phyloP scores from a whole-genome alignment of 2,888 invertebrate species.

The Ariolimax columbianus region DNA sequence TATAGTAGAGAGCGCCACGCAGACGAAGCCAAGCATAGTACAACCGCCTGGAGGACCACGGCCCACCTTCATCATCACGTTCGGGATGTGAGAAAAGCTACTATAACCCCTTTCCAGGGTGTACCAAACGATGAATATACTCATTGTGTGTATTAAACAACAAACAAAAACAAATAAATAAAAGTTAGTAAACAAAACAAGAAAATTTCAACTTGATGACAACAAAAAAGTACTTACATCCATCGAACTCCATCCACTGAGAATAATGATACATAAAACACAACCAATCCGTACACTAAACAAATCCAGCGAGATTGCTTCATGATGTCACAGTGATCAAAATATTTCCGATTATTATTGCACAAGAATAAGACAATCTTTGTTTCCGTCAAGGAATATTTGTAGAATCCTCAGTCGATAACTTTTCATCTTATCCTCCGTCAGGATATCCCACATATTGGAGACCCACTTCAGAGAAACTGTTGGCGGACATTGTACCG shows the following conservation, averaged over 20 bases:
- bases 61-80: no score
- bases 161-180: neutral
- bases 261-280: conserved; percentile 13
- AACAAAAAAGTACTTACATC: conserved; percentile 30
- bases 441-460: neutral
- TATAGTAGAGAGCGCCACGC: no score
- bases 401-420: neutral
- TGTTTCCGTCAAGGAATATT: neutral
- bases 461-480: neutral
- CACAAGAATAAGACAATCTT: neutral
- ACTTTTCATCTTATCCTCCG: neutral
- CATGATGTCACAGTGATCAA: neutral
- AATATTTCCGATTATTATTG: neutral
- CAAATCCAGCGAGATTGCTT: conserved; percentile 36
- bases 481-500: neutral
- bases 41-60: no score
- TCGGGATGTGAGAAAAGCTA: no score
- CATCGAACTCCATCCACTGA: conserved; percentile 39
- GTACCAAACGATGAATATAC: no score
- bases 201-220: neutral
- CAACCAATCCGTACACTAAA: conserved; percentile 3
- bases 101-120: no score
- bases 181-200: neutral
- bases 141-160: no score
- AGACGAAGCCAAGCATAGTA: no score